A percentile compares a stretch with the other conserved stretches of the same genome.
Evolutionary conservation across 2,797 vertebrate genomes (phyloP).

Genomic region (Delichon dasypus): DNA sequence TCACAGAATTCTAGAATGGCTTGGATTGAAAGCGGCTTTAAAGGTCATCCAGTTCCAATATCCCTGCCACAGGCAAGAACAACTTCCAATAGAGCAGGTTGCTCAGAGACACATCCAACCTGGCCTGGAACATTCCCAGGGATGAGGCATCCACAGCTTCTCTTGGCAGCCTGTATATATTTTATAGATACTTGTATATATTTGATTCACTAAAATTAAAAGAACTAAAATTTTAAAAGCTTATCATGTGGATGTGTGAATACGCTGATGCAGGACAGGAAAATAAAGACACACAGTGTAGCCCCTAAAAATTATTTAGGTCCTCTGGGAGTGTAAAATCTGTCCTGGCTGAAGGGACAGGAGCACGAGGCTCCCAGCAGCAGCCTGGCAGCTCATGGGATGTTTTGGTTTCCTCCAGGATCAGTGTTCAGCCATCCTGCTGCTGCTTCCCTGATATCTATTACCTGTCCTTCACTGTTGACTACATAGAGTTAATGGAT

Average conservation of each 20-base stretch:
- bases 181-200: neutral
- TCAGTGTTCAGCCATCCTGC: neutral
- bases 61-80: neutral
- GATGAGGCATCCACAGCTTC: neutral
- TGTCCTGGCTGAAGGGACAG: neutral
- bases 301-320: neutral
- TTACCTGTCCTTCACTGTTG: neutral
- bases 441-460: neutral
- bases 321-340: neutral
- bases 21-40: neutral
- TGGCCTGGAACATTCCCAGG: neutral
- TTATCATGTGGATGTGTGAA: neutral
- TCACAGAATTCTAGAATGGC: neutral
- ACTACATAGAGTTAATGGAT: neutral
- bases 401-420: neutral
- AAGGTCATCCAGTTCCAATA: neutral
- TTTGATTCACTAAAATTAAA: neutral
- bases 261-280: accelerated
- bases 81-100: neutral
- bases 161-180: neutral
- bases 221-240: neutral
- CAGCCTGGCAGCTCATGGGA: accelerated
- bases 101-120: neutral
- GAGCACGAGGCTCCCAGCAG: neutral
- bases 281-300: neutral